Evolutionary conservation across 2,113 vertebrate genomes (phyloP).

Genomic region (Rissa tridactyla): DNA sequence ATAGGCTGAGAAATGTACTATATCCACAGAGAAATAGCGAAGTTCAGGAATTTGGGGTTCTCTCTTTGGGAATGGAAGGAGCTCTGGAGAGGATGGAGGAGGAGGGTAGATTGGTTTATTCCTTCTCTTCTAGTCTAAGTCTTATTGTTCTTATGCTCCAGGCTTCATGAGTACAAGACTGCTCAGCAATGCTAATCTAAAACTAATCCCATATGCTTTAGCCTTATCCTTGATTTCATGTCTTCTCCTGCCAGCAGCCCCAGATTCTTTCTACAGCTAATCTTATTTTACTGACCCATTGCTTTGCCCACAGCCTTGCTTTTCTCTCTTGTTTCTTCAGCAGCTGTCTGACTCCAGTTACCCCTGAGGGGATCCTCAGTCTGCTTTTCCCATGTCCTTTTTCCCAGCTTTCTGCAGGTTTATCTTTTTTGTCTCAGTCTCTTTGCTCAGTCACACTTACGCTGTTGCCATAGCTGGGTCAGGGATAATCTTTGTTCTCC

Average conservation of each 20-base stretch:
- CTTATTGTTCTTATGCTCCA: background rate
- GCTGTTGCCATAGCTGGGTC: background rate
- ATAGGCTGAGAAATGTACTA: background rate
- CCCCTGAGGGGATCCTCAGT: background rate
- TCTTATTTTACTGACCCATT: background rate
- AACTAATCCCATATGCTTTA: background rate
- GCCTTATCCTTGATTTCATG: background rate
- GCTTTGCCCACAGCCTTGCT: background rate
- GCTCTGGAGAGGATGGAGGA: background rate
- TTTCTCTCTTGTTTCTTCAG: background rate
- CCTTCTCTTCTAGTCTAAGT: background rate
- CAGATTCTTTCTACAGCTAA: background rate
- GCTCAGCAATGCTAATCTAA: background rate
- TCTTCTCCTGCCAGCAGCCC: background rate
- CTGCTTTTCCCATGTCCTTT: background rate
- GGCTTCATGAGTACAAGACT: background rate
- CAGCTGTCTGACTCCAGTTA: background rate
- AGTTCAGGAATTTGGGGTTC: background rate
- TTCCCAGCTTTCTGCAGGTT: background rate
- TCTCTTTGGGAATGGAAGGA: background rate
- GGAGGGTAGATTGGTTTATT: background rate
- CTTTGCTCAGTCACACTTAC: background rate
- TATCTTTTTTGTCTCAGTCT: background rate
- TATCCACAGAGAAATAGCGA: background rate
- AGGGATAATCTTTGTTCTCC: background rate